phyloP scores from a whole-genome alignment of 2,113 vertebrate genomes.

The Paradisaea rubra region DNA sequence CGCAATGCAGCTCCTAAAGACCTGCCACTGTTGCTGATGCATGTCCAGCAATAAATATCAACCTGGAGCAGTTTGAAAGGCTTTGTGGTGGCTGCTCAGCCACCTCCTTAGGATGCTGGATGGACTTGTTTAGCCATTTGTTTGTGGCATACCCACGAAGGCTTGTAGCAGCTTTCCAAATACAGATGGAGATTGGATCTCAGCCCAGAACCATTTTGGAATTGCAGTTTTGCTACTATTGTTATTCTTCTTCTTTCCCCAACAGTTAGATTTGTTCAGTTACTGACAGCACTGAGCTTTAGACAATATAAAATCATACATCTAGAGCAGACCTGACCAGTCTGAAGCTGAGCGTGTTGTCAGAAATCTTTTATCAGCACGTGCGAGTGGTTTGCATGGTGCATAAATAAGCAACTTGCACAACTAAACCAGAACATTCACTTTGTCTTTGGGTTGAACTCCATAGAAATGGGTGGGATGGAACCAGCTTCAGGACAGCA shows the following conservation, averaged over 20 bases:
- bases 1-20: neutral
- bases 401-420: neutral
- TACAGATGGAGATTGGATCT: slow-evolving; percentile 28
- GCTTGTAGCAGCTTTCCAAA: neutral
- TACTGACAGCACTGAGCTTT: neutral
- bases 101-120: neutral
- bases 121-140: neutral
- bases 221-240: neutral
- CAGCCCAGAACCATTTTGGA: slow-evolving; percentile 31
- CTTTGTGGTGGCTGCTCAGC: neutral
- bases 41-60: neutral
- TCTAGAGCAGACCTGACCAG: neutral
- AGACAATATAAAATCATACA: neutral
- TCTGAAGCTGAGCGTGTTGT: neutral
- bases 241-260: neutral
- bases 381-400: neutral
- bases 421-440: neutral
- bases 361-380: neutral
- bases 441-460: neutral
- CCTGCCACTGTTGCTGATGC: neutral
- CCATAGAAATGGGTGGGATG: neutral
- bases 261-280: neutral
- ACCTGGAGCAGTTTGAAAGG: neutral
- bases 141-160: neutral
- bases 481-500: neutral